phyloP scores from a whole-genome alignment of 2,797 vertebrate genomes.

The Pteropus rufus region DNA sequence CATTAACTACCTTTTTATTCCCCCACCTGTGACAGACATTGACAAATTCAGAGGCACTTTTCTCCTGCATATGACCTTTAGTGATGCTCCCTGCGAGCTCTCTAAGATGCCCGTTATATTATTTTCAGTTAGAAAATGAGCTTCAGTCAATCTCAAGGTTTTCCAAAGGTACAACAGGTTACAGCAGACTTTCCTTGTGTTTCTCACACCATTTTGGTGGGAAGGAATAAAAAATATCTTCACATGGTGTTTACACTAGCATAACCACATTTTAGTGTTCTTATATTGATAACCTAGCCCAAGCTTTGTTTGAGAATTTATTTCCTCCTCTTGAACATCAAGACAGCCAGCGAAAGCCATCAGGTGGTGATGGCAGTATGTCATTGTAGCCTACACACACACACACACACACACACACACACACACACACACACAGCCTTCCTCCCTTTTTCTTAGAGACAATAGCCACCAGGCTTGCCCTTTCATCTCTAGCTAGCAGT shows the following conservation, averaged over 20 bases:
- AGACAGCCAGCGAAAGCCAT: background rate
- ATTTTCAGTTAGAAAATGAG: background rate
- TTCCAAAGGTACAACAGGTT: background rate
- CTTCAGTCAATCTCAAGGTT: background rate
- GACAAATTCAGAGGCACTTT: background rate
- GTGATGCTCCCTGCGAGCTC: background rate
- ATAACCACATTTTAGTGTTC: background rate
- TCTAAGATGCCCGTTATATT: background rate
- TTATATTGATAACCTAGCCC: background rate
- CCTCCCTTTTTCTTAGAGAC: background rate
- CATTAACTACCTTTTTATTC: background rate
- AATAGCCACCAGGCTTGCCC: background rate
- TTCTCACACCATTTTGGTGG: background rate
- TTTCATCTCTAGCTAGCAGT: background rate
- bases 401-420: background rate
- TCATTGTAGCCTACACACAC: background rate
- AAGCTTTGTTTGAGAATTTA: background rate
- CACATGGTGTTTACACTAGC: background rate
- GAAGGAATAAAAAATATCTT: background rate
- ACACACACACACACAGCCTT: background rate
- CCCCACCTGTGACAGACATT: background rate
- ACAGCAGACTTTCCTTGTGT: background rate
- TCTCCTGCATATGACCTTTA: conserved; percentile 16
- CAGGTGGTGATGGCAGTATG: background rate
- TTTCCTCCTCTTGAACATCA: background rate